Base-by-base conservation (phyloP, 2,888 invertebrate species). In the Drosophila emarginata region DNA sequence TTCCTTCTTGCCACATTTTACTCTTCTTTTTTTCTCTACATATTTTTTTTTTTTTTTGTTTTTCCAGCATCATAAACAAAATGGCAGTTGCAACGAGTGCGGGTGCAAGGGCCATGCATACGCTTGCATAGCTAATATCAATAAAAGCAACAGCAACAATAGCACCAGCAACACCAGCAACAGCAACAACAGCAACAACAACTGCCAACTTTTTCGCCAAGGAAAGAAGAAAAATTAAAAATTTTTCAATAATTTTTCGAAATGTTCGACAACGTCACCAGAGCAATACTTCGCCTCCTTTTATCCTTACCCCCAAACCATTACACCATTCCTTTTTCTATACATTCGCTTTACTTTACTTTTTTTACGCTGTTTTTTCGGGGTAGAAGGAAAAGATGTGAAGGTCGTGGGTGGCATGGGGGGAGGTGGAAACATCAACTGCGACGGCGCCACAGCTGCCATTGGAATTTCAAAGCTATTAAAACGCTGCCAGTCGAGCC, bases 401-500 rank as follows among this genome's bases (percentile, higher is more conserved):
- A 64, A 53, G 54, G 56, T 66, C 21, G 28, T 59, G 64, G 23
- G 32, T 53, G 54, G 14, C 6, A 28, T 26, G 62, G 15, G 51
- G 9, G 11, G 51, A 56, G 74, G 70, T 54, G 58, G 70, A 61
- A 72, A 79, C 21, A 73, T 62, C 56, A 52, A 56, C 45, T 58
- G 71, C 59, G 64, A 67, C 66, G 76, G 79, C 77, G 80, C 72
- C 81, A 84, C 91, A 91, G 91, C 91, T 91, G 91, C 87, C 88
- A 87, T 88, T 87, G 88, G 88, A 89, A 88, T 90, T 90, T 86
- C 91, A 90, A 90, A 90, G 88, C 90, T 91, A 91, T 91, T 91
- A 91, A 91, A 91, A 90, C 90, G 89, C 88, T 90, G 86, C 90
- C 83, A 88, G 89, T 81, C 83, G 83, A 86, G 86, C 90, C 81